These are phyloP conservation scores for Phengaris arion DNA, from an alignment of 2,888 invertebrate genomes.

Conservation along the genomic window DNA sequence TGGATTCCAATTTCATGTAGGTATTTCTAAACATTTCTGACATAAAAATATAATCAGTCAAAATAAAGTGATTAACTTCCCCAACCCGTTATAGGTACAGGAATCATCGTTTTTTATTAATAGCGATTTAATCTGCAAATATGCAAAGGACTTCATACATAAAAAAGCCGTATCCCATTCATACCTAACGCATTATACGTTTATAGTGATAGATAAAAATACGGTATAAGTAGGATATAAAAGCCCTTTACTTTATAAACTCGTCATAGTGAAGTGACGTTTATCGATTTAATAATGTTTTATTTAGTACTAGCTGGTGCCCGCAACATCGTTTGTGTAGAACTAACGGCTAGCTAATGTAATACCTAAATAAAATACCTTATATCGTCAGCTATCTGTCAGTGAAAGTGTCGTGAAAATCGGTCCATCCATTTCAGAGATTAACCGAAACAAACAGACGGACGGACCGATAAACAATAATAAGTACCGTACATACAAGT, in stretches of 20 bases:
- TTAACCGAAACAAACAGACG: too few relatives aligned
- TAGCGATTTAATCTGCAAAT: not conserved
- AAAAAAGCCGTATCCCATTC: slow-evolving; percentile 21
- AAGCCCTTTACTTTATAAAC: slow-evolving; percentile 21
- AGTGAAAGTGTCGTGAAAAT: too few relatives aligned
- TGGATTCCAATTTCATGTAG: too few relatives aligned
- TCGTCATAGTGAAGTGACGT: not conserved
- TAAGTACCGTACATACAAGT: too few relatives aligned
- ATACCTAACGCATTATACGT: slow-evolving; percentile 2
- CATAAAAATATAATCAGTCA: not conserved
- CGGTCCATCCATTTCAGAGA: too few relatives aligned
- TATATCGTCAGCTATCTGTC: too few relatives aligned
- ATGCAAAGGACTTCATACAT: slow-evolving; percentile 23
- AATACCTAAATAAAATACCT: too few relatives aligned
- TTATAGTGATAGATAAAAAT: slow-evolving; percentile 25
- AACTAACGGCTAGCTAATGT: too few relatives aligned
- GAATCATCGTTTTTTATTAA: not conserved
- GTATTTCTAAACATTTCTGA: too few relatives aligned
- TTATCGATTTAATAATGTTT: not conserved
- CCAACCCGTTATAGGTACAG: not conserved
- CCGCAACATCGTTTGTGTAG: too few relatives aligned
- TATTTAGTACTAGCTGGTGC: too few relatives aligned
- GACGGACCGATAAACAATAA: too few relatives aligned
- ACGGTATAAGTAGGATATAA: not conserved
- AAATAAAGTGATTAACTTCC: not conserved